Conservation (phyloP, 64 coral and sea anemone genomes). For the Acropora tenuis region DNA sequence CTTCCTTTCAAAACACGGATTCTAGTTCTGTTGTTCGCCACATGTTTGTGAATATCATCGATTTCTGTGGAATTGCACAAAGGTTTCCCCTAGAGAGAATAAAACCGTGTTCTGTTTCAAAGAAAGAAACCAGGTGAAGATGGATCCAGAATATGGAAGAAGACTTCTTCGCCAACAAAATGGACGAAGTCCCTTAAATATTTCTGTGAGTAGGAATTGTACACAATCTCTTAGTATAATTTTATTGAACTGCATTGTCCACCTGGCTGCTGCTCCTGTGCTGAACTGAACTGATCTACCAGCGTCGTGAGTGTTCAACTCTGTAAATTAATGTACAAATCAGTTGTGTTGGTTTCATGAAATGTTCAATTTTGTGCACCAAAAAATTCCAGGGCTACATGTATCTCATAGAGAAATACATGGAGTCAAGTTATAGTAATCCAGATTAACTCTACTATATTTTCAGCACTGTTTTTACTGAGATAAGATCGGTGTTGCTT, state of each 20-base stretch:
- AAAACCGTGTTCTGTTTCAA: neutral
- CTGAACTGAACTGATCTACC: too few species aligned
- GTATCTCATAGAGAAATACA: too few species aligned
- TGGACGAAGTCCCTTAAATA: slow-evolving; percentile 20
- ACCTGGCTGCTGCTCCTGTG: too few species aligned
- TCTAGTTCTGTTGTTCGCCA: neutral
- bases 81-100: neutral
- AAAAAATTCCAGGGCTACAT: too few species aligned
- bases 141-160: slow-evolving; percentile 94
- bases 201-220: slow-evolving; percentile 3
- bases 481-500: neutral
- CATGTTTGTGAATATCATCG: neutral
- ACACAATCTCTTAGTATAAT: neutral
- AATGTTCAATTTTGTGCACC: too few species aligned
- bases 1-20: neutral
- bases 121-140: neutral
- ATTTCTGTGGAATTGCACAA: neutral
- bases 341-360: too few species aligned
- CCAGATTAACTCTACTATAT: neutral
- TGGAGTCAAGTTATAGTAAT: too few species aligned
- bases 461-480: neutral
- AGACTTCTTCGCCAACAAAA: slow-evolving; percentile 66
- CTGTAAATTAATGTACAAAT: too few species aligned
- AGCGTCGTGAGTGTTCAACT: too few species aligned
- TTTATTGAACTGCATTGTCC: too few species aligned